Base-by-base conservation (phyloP, 92 coral and sea anemone genomes). In the Montipora capitata region DNA sequence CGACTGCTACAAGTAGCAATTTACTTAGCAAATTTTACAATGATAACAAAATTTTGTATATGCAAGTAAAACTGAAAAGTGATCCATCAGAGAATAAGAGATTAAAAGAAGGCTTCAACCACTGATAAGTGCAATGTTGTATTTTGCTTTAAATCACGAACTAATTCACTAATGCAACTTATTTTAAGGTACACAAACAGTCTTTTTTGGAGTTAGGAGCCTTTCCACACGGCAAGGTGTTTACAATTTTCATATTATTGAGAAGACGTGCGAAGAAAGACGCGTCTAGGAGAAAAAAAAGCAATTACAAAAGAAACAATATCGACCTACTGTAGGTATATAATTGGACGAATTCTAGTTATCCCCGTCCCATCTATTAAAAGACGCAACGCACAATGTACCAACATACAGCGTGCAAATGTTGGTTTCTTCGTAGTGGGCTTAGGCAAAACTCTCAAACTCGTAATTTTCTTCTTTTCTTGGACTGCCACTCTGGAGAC, bases 401-500 rank as follows among this genome's bases (percentile, higher is more conserved):
- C 39, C 16, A n/a, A n/a, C 18, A 61, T 11, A 18, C 41, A 54
- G 17, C 40, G 10, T 40, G 10, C 69, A 17, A 4, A 51, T 20
- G 7, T 10, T 3, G 17, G 8, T 27, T 7, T 51, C 4, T 8
- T 27, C 43, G 7, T 13, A 51, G 10, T 38, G 27, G 40, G 54
- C 11, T 6, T 10, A 27, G 10, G 15, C 4, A 5, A 10, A 35
- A 54, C 3, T 10, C 3, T 58, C 43, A 82, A 12, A 82, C 79
- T 82, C 98, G 86, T 67, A 95, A 45, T 61, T 88, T 95, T 70
- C 77, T 93, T 49, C 92, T 88, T 54, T 87, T 89, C 68, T 87
- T 92, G 51, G 95, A 89, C 70, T 93, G 88, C 99, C 99, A 97
- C 0, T 88, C 93, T 0, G 98, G 99, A 0, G 99, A 97, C 38